Conservation (phyloP, 2,797 vertebrate species). For the Artibeus jamaicensis region DNA sequence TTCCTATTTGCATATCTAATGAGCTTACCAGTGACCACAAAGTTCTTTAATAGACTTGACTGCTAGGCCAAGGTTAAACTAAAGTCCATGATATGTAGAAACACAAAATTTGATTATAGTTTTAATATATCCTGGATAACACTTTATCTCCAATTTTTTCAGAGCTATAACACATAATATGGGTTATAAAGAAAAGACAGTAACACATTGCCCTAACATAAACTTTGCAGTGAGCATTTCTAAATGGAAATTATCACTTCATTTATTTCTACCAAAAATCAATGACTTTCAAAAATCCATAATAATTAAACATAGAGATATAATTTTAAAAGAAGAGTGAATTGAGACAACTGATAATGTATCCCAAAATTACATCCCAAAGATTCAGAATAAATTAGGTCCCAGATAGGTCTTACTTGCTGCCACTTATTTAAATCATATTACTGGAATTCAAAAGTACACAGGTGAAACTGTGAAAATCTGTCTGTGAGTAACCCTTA, state of each 20-base stretch:
- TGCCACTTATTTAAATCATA: not conserved
- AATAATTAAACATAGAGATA: not conserved
- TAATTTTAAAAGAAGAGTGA: not conserved
- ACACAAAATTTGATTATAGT: not conserved
- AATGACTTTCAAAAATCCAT: not conserved
- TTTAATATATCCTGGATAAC: not conserved
- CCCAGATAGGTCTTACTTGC: not conserved
- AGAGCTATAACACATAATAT: not conserved
- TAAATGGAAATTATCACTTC: not conserved
- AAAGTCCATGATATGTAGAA: not conserved
- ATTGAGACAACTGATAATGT: not conserved
- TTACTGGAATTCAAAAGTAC: not conserved
- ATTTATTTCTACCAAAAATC: not conserved
- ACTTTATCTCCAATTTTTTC: not conserved
- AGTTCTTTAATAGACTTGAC: not conserved
- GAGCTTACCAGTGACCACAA: not conserved
- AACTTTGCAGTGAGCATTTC: not conserved
- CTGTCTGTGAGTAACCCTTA: not conserved
- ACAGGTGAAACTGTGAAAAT: not conserved
- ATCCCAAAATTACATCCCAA: not conserved
- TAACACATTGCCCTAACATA: not conserved
- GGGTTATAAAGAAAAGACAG: not conserved
- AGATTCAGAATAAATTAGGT: not conserved
- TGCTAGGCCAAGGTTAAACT: not conserved
- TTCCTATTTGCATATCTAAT: not conserved